Evolutionary conservation across 2,113 vertebrate species (phyloP).

Genomic region (Ginglymostoma cirratum): DNA sequence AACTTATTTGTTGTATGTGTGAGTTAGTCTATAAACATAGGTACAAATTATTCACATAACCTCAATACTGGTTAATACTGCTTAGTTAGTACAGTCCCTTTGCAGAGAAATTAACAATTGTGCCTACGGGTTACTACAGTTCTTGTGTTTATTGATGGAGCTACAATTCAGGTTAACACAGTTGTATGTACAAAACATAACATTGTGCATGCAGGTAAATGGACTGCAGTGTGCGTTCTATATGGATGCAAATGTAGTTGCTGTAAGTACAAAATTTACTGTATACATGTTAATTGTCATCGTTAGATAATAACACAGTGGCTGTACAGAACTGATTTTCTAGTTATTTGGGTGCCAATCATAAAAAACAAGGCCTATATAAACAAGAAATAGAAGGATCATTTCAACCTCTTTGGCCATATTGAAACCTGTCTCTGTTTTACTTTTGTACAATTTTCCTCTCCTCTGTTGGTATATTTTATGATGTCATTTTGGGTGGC

Average conservation of each 20-base stretch:
- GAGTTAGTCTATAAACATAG: not conserved
- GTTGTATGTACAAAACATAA: not conserved
- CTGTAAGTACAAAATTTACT: not conserved
- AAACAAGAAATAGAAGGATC: not conserved
- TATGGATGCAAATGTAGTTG: not conserved
- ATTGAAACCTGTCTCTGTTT: not conserved
- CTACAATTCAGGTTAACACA: not conserved
- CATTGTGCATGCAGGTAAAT: not conserved
- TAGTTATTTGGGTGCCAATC: not conserved
- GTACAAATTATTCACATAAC: not conserved
- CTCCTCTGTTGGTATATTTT: not conserved
- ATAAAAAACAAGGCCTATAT: not conserved
- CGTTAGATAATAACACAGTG: not conserved
- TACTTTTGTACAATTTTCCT: not conserved
- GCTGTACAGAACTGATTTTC: not conserved
- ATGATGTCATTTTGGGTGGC: not conserved
- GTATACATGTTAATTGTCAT: not conserved
- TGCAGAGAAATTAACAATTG: not conserved
- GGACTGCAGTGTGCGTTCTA: not conserved
- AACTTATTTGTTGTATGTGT: not conserved
- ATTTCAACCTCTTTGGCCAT: not conserved
- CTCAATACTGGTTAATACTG: not conserved
- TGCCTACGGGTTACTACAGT: not conserved
- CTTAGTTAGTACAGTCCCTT: not conserved
- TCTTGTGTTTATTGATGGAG: not conserved